Evolutionary conservation across 2,888 invertebrate species (phyloP), one percentile per base, ranked within the genome.

Genomic region (Schizaphis graminum): DNA sequence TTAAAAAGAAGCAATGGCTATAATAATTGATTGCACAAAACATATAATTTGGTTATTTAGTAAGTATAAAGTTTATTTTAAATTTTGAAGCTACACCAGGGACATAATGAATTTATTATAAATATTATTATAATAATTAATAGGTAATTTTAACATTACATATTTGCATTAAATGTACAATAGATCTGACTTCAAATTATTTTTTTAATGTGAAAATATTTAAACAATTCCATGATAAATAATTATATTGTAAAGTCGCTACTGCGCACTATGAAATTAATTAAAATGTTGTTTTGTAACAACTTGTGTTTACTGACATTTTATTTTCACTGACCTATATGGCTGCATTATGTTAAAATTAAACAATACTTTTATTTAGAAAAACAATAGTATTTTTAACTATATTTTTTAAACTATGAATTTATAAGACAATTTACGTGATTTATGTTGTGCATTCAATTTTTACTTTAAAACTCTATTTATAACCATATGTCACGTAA

Each of bases 381-480:
- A 77, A 35, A 35, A 77, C 77, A 35, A 35, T 77, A 35, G 8
- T 77, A 35, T 35, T 67, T 67, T 5, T n/a, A 21, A 35, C 35
- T 77, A 35, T 77, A 35, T 77, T 35, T 35, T 35, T 35, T 77
- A 77, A 77, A 77, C 35, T 77, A 77, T 77, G 21, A 35, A 77
- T 77, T 77, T 77, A 77, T 77, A 77, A 77, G 77, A 77, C 77
- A 77, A 35, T 77, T 35, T 77, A 77, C 8, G 35, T 35, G 35
- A 77, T 77, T 77, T 77, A 77, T 77, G 77, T 35, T 77, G 7
- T 77, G 77, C 35, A 35, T 77, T 77, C 77, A 77, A 77, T 77
- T 77, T 77, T 35, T 77, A 77, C 35, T 77, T 77, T 35, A 35
- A 77, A 77, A 77, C 77, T 77, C 77, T 77, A 77, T 77, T 77